Conservation (phyloP, 2,888 invertebrate genomes). For the Odiellus spinosus region DNA sequence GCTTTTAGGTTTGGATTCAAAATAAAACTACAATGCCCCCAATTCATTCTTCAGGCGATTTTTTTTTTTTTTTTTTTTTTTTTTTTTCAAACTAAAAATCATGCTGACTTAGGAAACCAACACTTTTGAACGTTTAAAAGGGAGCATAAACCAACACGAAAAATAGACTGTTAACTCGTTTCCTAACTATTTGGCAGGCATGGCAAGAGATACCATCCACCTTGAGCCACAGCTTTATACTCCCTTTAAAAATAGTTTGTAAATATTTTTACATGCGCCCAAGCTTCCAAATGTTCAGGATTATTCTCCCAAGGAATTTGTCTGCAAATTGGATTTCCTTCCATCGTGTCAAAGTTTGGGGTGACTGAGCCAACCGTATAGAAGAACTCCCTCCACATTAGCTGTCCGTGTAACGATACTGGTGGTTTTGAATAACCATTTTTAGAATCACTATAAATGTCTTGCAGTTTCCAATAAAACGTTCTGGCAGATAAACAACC, state of each 20-base stretch:
- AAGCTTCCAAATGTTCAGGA: conserved; percentile 61
- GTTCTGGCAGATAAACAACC: conserved; percentile 67
- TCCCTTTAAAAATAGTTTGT: too few species aligned
- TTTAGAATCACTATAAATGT: conserved; percentile 39
- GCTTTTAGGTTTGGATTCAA: not conserved
- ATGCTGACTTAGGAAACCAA: too few species aligned
- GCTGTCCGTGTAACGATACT: conserved; percentile 63
- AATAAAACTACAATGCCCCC: too few species aligned
- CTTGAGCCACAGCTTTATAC: too few species aligned
- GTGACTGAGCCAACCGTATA: conserved; percentile 73
- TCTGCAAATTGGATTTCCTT: conserved; percentile 73
- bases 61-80: too few species aligned
- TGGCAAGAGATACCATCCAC: too few species aligned
- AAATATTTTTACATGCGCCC: conserved; percentile 75
- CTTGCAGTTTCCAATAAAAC: conserved; percentile 64
- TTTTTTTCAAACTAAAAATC: too few species aligned
- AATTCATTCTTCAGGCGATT: too few species aligned
- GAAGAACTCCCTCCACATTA: conserved; percentile 78
- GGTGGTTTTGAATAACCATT: conserved; percentile 63
- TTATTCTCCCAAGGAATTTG: conserved; percentile 82
- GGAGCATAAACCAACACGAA: too few species aligned
- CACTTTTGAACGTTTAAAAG: too few species aligned
- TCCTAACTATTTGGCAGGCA: too few species aligned
- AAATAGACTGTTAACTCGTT: too few species aligned
- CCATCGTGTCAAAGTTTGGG: conserved; percentile 72